Base-by-base conservation (phyloP, 1,140 invertebrate species). In the Leptopilina boulardi region DNA sequence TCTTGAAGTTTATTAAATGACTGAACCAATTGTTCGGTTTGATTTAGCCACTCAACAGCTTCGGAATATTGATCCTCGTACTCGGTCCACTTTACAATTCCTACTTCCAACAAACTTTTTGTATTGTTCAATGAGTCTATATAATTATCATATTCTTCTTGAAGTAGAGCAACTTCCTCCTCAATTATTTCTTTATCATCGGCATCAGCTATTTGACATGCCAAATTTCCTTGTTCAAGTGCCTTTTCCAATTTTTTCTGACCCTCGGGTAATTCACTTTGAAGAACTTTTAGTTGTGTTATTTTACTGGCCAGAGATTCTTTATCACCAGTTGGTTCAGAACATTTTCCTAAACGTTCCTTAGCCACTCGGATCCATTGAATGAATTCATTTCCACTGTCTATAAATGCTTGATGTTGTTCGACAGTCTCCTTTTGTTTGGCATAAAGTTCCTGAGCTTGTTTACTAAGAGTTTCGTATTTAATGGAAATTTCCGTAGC, bases 61-160 rank as follows among this genome's bases (percentile, higher is more conserved):
- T 97, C 96, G 84, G 94, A 94, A 85, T 97, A 97, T 84, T 98
- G 96, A 87, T 98, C 97, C 91, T 98, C 97, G 86, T 98, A 98
- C 90, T 99, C 97, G 18, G 96, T 96, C 97, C 97, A 98, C 90
- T 98, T 97, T 0, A 97, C 96, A 85, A 98, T 96, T 78, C 96
- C 97, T 75, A 95, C 92, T 91, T 99, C 97, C 5, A 99, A 92
- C 26, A 97, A 92, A 77, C 93, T 93, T 91, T 98, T 98, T 0
- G 95, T 96, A 82, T 94, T 95, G 77, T 93, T 94, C 3, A 98
- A 86, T 34, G 94, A 93, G 80, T 96, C 95, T 30, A 95, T 93
- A 83, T 96, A 96, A 76, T 93, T 95, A 89, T 97, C 96, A 84
- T 95, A 96, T 87, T 96, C 96, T 87, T 97, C 97, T 91, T 98